These are phyloP conservation scores for Rhingia campestris DNA, from an alignment of 2,888 invertebrate genomes.

Conservation along the genomic window DNA sequence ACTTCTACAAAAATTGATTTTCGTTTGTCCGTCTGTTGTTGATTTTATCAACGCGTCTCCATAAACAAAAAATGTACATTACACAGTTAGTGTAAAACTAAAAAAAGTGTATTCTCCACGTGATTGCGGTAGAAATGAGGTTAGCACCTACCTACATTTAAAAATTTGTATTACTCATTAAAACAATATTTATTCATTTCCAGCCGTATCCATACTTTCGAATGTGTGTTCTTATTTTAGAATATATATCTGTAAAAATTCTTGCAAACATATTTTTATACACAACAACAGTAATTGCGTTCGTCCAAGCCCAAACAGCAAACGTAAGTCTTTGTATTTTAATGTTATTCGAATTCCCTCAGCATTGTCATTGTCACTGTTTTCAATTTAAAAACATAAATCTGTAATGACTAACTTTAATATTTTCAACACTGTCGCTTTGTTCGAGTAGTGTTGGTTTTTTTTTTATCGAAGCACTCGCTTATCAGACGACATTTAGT, in stretches of 20 bases:
- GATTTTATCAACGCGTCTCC: background rate
- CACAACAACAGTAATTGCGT: background rate
- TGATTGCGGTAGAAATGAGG: background rate
- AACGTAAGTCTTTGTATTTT: background rate
- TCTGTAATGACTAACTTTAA: background rate
- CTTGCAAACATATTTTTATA: background rate
- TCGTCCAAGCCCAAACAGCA: constrained; percentile 6
- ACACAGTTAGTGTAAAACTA: too few species aligned
- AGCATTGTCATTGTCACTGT: too few species aligned
- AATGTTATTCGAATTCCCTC: too few species aligned
- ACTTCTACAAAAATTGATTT: background rate
- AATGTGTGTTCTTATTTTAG: constrained; percentile 11
- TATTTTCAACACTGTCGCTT: background rate
- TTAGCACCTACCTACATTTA: background rate
- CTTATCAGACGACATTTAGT: constrained; percentile 19
- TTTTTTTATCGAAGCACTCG: constrained; percentile 18
- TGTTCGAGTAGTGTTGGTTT: background rate
- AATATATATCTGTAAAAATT: background rate
- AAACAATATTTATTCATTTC: background rate
- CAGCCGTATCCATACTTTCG: background rate
- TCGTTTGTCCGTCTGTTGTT: background rate
- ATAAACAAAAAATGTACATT: too few species aligned
- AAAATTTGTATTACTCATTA: background rate
- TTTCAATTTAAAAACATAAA: background rate
- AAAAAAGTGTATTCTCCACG: background rate